Evolutionary conservation across 2,113 vertebrate genomes (phyloP).

Genomic region (Serranochromis macrocephalus): DNA sequence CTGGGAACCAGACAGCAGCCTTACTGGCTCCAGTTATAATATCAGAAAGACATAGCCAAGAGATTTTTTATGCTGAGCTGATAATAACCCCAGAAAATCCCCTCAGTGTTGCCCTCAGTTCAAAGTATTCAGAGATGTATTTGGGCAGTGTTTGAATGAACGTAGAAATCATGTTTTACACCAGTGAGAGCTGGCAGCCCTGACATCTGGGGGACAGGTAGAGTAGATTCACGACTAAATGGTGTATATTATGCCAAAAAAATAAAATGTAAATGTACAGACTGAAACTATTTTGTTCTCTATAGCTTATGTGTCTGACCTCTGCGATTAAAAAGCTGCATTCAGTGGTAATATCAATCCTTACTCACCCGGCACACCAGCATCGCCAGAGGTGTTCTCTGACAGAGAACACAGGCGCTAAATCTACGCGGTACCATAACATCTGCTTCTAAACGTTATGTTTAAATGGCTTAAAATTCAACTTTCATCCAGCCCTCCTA

Average conservation of each 20-base stretch:
- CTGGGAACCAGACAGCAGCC: not conserved
- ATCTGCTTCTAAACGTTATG: not conserved
- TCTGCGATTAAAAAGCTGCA: not conserved
- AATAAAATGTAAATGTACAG: not conserved
- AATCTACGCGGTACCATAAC: slow-evolving; percentile 27
- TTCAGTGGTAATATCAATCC: not conserved
- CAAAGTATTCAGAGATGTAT: not conserved
- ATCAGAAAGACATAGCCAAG: rapidly evolving
- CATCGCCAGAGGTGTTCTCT: not conserved
- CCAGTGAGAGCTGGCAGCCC: rapidly evolving
- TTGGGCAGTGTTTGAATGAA: not conserved
- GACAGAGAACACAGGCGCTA: slow-evolving; percentile 6
- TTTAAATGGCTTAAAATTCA: not conserved
- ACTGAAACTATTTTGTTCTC: not conserved
- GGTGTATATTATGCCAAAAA: not conserved
- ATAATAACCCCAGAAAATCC: not conserved
- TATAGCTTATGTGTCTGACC: not conserved
- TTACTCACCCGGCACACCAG: slow-evolving; percentile 37
- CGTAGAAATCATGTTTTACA: not conserved
- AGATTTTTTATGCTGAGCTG: not conserved
- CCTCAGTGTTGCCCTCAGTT: not conserved
- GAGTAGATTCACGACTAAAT: rapidly evolving
- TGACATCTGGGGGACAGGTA: not conserved
- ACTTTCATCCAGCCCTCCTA: not conserved
- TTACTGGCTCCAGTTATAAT: not conserved